Base-by-base conservation (phyloP, 1,140 invertebrate species). In the Plectus sambesii region DNA sequence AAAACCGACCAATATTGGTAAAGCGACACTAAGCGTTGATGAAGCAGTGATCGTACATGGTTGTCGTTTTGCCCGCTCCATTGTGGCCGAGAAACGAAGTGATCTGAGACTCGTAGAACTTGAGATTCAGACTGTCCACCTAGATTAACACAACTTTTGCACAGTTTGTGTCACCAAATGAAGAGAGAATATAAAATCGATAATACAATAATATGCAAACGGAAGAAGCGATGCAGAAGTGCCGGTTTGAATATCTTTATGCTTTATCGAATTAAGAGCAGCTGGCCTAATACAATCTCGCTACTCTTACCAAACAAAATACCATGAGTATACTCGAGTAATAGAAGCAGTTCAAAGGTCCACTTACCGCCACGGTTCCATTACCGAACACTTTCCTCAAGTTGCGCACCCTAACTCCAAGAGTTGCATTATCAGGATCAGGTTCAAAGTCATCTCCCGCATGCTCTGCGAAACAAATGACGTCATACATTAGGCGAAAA, bases 291-390 rank as follows among this genome's bases (percentile, higher is more conserved):
- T n/a, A n/a, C n/a, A n/a, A n/a, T n/a, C n/a, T n/a, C n/a, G n/a
- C n/a, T n/a, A n/a, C n/a, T n/a, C n/a, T n/a, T n/a, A n/a, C n/a
- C n/a, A n/a, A n/a, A n/a, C n/a, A n/a, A n/a, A n/a, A n/a, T n/a
- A n/a, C n/a, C n/a, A n/a, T n/a, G n/a, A n/a, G n/a, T n/a, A n/a
- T n/a, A n/a, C n/a, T n/a, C n/a, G n/a, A n/a, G n/a, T n/a, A n/a
- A n/a, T n/a, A n/a, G n/a, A n/a, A n/a, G n/a, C n/a, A n/a, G n/a
- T n/a, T n/a, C n/a, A n/a, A n/a, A n/a, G n/a, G n/a, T n/a, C 79
- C 74, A 45, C 80, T 78, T 1, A 89, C 79, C 1, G 81, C 87
- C 30, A 72, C 66, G 63, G 78, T 80, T 57, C 72, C 61, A 50
- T 75, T 64, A 56, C 70, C 66, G 47, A 73, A 77, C 3, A 74